phyloP scores from a whole-genome alignment of 2,113 vertebrate species.

The Brachyistius frenatus region DNA sequence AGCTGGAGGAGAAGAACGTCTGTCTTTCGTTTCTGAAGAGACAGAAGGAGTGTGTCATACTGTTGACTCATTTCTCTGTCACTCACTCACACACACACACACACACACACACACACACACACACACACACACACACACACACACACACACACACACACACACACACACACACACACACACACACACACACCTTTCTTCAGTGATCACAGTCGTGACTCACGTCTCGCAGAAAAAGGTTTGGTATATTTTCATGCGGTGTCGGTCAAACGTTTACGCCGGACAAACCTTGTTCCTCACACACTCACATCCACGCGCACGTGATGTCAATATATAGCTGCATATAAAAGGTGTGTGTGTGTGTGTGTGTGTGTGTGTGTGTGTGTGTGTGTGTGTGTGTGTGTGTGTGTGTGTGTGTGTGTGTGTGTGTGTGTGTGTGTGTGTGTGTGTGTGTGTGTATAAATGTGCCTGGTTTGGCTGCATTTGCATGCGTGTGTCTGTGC shows the following conservation, averaged over 20 bases:
- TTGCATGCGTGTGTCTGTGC: constrained; percentile 15
- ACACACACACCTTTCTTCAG: constrained; percentile 53
- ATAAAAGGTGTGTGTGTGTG: constrained; percentile 15
- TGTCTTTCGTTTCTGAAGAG: constrained; percentile 63
- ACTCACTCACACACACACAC: constrained; percentile 20
- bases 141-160: constrained; percentile 33
- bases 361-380: neutral
- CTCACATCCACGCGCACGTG: constrained; percentile 25
- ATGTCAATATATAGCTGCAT: constrained; percentile 27
- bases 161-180: constrained; percentile 27
- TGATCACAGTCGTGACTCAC: constrained; percentile 73
- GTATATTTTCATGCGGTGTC: constrained; percentile 80
- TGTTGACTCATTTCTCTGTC: constrained; percentile 62
- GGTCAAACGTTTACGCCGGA: constrained; percentile 67
- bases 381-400: constrained; percentile 26
- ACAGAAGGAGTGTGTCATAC: constrained; percentile 74
- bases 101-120: constrained; percentile 25
- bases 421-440: constrained; percentile 8
- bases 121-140: constrained; percentile 53
- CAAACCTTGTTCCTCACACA: constrained; percentile 28
- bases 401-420: constrained; percentile 9
- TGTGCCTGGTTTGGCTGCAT: constrained; percentile 40
- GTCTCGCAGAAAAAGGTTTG: constrained; percentile 71
- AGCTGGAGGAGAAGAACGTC: constrained; percentile 49
- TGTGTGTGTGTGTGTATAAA: constrained; percentile 19